Base-by-base conservation (phyloP, 2,888 invertebrate species). In the Ernsta delagoae region DNA sequence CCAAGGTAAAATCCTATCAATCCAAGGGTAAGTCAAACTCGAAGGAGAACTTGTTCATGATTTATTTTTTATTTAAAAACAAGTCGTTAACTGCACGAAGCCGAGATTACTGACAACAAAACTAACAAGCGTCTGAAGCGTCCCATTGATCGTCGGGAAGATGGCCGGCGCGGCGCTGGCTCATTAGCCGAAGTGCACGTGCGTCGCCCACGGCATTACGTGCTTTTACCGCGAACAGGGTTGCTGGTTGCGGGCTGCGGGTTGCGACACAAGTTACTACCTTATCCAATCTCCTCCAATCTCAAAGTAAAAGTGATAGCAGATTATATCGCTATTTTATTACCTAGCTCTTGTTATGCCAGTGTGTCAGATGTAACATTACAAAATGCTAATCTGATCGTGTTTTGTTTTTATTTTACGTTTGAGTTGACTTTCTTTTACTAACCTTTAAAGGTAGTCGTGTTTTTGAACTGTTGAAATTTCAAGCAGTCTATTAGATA, bases 161-260 rank as follows among this genome's bases (percentile, higher is more conserved):
- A 89, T 87, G 87, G 84, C 82, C 60, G 69, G 71, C 70, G 45
- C 43, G 43, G 43, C 31, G 54, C 59, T 81, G 80, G 80, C 87
- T 89, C 88, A 88, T 90, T 89, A 80, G 78, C 78, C 74, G 75
- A 74, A 72, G 74, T 83, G 87, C 91, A 91, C 91, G 91, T 92
- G 92, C 89, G 84, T 79, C 75, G 90, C 90, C 88, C 77, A 76
- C 80, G 89, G 90, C 81, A 72, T 64, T 73, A 73, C 75, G 76
- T 72, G 74, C 74, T 76, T 74, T 73, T 72, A 71, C 73, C 65
- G 50, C 70, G 34, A 36, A 59, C 57, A 71, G 70, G 70, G 65
- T 65, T 36, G 36, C 6, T 66, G 67, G 65, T 65, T 72, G 70
- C 63, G 53, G 24, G 24, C 3, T 36, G 36, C 7, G 70, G 67